Evolutionary conservation across 2,888 invertebrate species (phyloP).

Genomic region (Orchesellides sinensis): DNA sequence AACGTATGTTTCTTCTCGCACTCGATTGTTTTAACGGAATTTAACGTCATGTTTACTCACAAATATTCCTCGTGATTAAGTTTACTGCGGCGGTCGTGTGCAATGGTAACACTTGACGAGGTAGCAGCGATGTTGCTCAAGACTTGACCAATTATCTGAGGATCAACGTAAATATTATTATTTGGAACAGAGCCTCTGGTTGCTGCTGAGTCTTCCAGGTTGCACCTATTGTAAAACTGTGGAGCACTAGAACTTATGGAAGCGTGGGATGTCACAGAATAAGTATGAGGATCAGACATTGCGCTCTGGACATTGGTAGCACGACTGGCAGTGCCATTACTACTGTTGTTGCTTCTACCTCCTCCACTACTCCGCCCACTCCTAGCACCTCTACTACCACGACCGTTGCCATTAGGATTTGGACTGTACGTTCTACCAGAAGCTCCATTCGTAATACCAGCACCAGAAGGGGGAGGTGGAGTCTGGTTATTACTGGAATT

Average conservation of each 20-base stretch:
- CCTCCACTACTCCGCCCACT: constrained; percentile 46
- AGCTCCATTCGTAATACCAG: constrained; percentile 33
- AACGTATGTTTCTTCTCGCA: not conserved
- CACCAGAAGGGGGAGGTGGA: constrained; percentile 64
- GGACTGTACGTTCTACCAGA: constrained; percentile 49
- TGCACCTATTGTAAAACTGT: constrained; percentile 28
- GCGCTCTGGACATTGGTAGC: not conserved
- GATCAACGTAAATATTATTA: constrained; percentile 47
- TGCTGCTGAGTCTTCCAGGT: constrained; percentile 14
- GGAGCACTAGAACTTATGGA: constrained; percentile 22
- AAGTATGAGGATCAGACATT: not conserved
- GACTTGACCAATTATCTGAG: constrained; percentile 26
- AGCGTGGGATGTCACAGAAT: too few relatives aligned
- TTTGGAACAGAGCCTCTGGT: constrained; percentile 25
- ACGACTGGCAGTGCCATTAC: constrained; percentile 45
- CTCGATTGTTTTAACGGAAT: not conserved
- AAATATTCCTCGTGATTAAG: constrained; percentile 40
- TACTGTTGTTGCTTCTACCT: constrained; percentile 17
- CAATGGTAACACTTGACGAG: constrained; percentile 12
- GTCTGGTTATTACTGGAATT: constrained; percentile 70
- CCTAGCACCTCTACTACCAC: constrained; percentile 33
- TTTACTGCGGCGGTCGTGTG: constrained; percentile 20
- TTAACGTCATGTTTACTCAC: not conserved
- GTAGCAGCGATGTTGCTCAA: constrained; percentile 30
- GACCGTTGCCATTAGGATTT: constrained; percentile 36